Evolutionary conservation across 1,140 invertebrate species (phyloP), one percentile per base, ranked within the genome.

Genomic region (Notospermus geniculatus): DNA sequence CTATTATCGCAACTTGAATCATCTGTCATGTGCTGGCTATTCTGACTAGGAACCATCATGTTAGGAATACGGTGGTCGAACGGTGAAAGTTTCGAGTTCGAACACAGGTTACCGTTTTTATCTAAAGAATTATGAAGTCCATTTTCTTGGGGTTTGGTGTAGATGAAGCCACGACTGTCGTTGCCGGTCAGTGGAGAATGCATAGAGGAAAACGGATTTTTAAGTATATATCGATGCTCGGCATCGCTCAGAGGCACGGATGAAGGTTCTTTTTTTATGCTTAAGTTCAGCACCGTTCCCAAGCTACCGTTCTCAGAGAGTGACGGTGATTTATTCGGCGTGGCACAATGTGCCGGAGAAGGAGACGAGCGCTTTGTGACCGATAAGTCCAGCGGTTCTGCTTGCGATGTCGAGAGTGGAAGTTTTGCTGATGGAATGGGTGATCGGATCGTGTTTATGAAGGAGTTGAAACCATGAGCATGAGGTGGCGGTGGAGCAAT

Each of bases 371-470:
- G 52, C 62, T 57, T 66, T 65, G 91, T 93, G 1, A 91, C 89
- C 2, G 91, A 93, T 54, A 96, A 83, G 82, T 96, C 93, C 23
- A 96, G 77, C 0, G 93, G 93, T 77, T 92, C 65, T 39, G 73
- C 73, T 22, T 61, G 64, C 19, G 67, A 92, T n/a, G n/a, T n/a
- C 60, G 45, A 62, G 4, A 59, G 25, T 17, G 23, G 25, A 19
- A 30, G 27, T 39, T 23, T 13, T 52, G 55, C 4, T 30, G 58
- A n/a, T 22, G 30, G 4, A 29, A 17, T 25, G 17, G 43, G 11
- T 17, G 54, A 28, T 29, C 32, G 4, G 32, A 36, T 36, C 32
- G 32, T 7, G 46, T 50, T 50, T n/a, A 50, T 50, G 46, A 23
- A 50, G 25, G 19, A 9, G 46, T 19, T 27, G n/a, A 27, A 19